Base-by-base conservation (phyloP, 2,113 vertebrate genomes). In the Colistium nudipinnis region DNA sequence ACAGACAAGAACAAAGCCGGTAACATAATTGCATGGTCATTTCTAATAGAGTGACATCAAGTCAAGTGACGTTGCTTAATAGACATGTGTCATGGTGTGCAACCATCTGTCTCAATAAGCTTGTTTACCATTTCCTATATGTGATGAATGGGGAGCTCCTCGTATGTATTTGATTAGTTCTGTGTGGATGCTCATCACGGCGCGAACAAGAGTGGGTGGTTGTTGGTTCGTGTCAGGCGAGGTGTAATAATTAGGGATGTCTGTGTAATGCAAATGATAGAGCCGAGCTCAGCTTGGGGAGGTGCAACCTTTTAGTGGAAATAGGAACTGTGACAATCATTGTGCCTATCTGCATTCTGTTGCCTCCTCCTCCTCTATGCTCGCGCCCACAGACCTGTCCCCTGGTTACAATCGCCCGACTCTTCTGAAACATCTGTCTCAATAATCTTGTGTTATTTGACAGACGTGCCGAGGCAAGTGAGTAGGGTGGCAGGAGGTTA, bases 381-480 rank as follows among this genome's bases (percentile, higher is more conserved):
- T 47, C 45, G 25, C 68, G 63, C 68, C 5, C 38, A 16, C n/a
- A 49, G 30, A 66, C 43, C 24, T 19, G 0, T 56, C 44, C 43
- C 54, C 17, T 35, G 17, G 8, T 75, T 70, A 77, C 70, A 38
- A 66, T 67, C 59, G 49, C 55, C 41, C 28, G 11, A 74, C 61
- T 76, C 44, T 72, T 83, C 72, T 38, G 19, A 74, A 71, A 75
- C 83, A 78, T 86, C 75, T 54, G 65, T 84, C 80, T 85, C 70
- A 54, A 75, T 82, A 63, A 56, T 72, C 62, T 19, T 6, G n/a
- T 36, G 53, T 71, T 77, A 60, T 65, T 75, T 64, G 35, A 16
- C 22, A 60, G 76, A 76, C 59, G 12, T 56, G 43, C 72, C 67
- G 62, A 81, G 66, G 74, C 72, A 56, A 75, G 82, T 17, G 65